Evolutionary conservation across 2,888 invertebrate genomes (phyloP), one percentile per base, ranked within the genome.

Genomic region (Drosophila cracens): DNA sequence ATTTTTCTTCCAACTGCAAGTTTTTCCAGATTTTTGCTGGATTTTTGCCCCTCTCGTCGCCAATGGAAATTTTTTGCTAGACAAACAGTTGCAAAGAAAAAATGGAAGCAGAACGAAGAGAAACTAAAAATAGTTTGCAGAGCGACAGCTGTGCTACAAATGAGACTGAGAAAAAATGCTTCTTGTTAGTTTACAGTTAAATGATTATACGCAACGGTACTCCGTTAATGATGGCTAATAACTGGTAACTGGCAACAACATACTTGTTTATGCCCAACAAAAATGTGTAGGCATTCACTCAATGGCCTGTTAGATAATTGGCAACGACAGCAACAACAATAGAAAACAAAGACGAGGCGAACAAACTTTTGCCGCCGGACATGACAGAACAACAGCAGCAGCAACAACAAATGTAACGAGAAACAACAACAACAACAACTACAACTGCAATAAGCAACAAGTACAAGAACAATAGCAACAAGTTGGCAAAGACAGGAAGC

Each of bases 311-410:
- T 71, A 76, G 63, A 70, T 72, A 87, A 83, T 83, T 84, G 78
- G 70, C 67, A 58, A 36, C 33, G 53, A 46, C 53, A 49, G 61
- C 68, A 79, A 56, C 62, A 66, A 60, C 43, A 21, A 56, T 11
- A n/a, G 8, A 46, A 27, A 25, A 29, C 21, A 49, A 51, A 59
- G 40, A 31, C 49, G 51, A 49, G 62, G 36, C 40, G 61, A 74
- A 77, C 57, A 78, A 70, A 69, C 74, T 79, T 71, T 66, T 46
- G 59, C 62, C 70, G 73, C 88, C 85, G 88, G 85, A 84, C 85
- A 80, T 76, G 70, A 65, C 58, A 69, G 36, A 70, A 40, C 31
- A 73, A 57, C 65, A 83, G 53, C 59, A 67, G 52, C 52, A 70
- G 27, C 49, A 52, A 56, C 54, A 75, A 57, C 43, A 60, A 72